Evolutionary conservation across 2,888 invertebrate species (phyloP), one percentile per base, ranked within the genome.

Genomic region (Galerucella calmariensis): DNA sequence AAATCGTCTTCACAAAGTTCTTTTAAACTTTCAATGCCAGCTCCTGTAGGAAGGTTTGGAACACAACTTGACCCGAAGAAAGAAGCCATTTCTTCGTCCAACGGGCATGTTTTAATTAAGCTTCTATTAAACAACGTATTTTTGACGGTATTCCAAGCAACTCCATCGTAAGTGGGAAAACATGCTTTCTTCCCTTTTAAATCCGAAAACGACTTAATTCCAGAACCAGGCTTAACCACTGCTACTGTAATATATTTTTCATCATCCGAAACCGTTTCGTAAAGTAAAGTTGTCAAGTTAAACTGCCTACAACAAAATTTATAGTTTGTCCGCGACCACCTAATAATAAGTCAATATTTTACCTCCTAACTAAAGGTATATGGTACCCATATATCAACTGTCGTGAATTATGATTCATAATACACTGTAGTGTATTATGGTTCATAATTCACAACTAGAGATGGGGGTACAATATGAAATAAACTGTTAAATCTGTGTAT

Each of bases 141-240:
- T 76, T 86, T 87, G 0, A 91, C 90, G 0, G 93, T 90, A 80
- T 92, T 90, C 90, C 92, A 91, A 11, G 93, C 92, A 9, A 92
- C 88, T 8, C 95, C 94, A 78, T 94, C 93, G 83, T 92, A 94
- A n/a, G 90, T 91, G 1, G 97, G 94, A 85, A 97, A 94, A 82
- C 95, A 95, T 0, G 94, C 94, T 59, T 91, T 91, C 78, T 92
- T 92, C 11, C 93, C 94, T 85, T 89, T 88, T 41, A 95, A 86
- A 82, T 94, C 94, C 66, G 88, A 85, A 77, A 96, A 89, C 14
- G 86, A 89, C 14, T 87, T 85, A 69, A 93, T 91, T 41, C 86
- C 85, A 0, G 92, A 89, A 81, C 90, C 88, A 61, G 88, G 90
- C 77, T 89, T 91, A 0, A 94, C 92, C 67, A 95, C 90, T 0